Percentiles rank a stretch among this genome's conserved stretches.
These are phyloP conservation scores for Eupsittula cactorum DNA, from an alignment of 2,113 vertebrate species.

Conservation along the genomic window DNA sequence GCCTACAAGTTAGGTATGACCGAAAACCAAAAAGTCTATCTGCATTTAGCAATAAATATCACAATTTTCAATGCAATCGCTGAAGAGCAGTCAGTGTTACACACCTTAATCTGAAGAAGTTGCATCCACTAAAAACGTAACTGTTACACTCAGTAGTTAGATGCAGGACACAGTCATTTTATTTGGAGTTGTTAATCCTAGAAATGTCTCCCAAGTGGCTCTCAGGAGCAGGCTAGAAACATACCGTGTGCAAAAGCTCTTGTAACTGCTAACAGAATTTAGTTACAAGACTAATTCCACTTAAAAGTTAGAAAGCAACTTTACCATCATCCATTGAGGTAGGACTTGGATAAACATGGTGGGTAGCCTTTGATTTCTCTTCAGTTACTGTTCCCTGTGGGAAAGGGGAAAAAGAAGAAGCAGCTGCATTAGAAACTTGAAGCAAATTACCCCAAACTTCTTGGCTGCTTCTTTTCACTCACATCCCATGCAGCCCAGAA, in stretches of 20 bases:
- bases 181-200: not conserved
- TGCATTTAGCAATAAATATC: not conserved
- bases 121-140: not conserved
- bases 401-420: not conserved
- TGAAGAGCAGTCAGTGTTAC: not conserved
- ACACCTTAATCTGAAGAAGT: not conserved
- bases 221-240: not conserved
- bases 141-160: not conserved
- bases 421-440: not conserved
- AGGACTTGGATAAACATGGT: slow-evolving; percentile 88
- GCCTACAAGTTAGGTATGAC: not conserved
- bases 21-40: not conserved
- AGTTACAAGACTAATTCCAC: not conserved
- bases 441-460: not conserved
- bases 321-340: slow-evolving; percentile 91
- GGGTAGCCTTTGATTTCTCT: slow-evolving; percentile 94
- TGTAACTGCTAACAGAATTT: rapidly evolving
- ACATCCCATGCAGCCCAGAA: not conserved
- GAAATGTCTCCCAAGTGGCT: not conserved
- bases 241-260: not conserved
- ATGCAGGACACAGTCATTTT: not conserved
- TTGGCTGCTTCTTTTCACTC: not conserved
- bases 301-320: not conserved
- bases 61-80: not conserved
- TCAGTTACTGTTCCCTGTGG: slow-evolving; percentile 91